Evolutionary conservation across 35 echinoderm and acorn worm genomes (phyloP).

Genomic region (Holothuria glaberrima): DNA sequence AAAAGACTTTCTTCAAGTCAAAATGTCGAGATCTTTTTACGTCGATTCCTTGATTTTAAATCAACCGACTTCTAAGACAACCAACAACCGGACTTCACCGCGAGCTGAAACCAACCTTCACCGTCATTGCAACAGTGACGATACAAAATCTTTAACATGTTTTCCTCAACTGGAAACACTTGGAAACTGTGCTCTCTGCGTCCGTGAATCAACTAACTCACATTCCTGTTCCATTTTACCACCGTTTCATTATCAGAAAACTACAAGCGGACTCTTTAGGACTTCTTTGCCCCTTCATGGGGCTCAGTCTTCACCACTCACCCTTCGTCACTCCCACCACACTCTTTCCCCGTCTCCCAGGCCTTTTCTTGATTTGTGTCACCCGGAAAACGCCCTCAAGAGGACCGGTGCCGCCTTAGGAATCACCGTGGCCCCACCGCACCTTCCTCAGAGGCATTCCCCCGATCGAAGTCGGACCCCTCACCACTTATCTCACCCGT

Average conservation of each 20-base stretch:
- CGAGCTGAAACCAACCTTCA: slow-evolving; percentile 65
- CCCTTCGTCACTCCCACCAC: slow-evolving; percentile 66
- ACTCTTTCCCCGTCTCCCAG: slow-evolving; percentile 50
- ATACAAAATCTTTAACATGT: slow-evolving; percentile 63
- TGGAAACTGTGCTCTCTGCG: slow-evolving; percentile 74
- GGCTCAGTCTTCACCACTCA: slow-evolving; percentile 43
- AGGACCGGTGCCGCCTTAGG: slow-evolving; percentile 50
- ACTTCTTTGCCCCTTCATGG: slow-evolving; percentile 62
- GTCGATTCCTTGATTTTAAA: slow-evolving; percentile 94
- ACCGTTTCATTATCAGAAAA: slow-evolving; percentile 51
- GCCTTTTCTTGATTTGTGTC: slow-evolving; percentile 68
- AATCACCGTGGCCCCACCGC: slow-evolving; percentile 54
- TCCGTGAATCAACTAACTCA: slow-evolving; percentile 72
- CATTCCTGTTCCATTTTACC: slow-evolving; percentile 65
- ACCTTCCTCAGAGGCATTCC: slow-evolving; percentile 65
- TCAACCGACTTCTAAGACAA: slow-evolving; percentile 59
- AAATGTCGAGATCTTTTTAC: slow-evolving; percentile 94
- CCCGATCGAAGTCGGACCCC: slow-evolving; percentile 50
- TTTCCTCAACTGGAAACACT: slow-evolving; percentile 81
- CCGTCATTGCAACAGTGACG: slow-evolving; percentile 40
- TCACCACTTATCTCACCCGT: slow-evolving; percentile 58
- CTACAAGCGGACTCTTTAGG: slow-evolving; percentile 64
- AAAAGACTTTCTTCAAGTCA: background rate
- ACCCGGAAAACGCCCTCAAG: slow-evolving; percentile 69
- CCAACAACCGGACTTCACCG: slow-evolving; percentile 62